A percentile compares a stretch with the other conserved stretches of the same genome.
These are phyloP conservation scores for Rhagium mordax DNA, from an alignment of 2,888 invertebrate species.

Conservation along the genomic window DNA sequence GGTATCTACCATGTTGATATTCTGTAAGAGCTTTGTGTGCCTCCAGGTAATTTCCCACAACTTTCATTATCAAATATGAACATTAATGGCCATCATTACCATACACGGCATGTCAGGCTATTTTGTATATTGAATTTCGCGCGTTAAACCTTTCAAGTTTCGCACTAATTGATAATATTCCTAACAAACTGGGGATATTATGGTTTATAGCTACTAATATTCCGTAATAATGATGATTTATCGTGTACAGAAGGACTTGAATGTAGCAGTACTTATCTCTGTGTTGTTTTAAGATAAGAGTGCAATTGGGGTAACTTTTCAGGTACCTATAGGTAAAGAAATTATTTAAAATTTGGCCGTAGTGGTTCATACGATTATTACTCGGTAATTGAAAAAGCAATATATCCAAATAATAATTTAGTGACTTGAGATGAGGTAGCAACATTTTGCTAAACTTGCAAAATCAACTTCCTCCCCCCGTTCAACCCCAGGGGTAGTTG, in stretches of 20 bases:
- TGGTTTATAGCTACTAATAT: neutral
- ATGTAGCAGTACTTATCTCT: no score
- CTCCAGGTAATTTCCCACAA: constrained; percentile 8
- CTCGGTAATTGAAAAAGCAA: no score
- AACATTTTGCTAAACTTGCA: no score
- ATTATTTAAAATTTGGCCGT: no score
- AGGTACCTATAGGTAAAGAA: no score
- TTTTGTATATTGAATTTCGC: constrained; percentile 15
- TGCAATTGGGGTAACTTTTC: neutral
- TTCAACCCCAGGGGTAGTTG: no score
- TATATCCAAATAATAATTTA: no score
- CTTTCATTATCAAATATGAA: constrained; percentile 16
- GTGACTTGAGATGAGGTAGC: no score
- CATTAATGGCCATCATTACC: constrained; percentile 13
- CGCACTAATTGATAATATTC: constrained; percentile 21
- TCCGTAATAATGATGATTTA: neutral
- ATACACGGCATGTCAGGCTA: neutral
- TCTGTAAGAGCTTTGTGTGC: constrained; percentile 8
- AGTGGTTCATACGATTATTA: no score
- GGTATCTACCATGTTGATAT: neutral
- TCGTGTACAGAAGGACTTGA: neutral
- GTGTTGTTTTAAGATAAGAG: neutral
- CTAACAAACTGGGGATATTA: neutral
- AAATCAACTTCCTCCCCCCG: no score
- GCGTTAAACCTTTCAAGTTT: neutral